Conservation (phyloP, 2,888 invertebrate genomes). For the Ptychoptera albimana region DNA sequence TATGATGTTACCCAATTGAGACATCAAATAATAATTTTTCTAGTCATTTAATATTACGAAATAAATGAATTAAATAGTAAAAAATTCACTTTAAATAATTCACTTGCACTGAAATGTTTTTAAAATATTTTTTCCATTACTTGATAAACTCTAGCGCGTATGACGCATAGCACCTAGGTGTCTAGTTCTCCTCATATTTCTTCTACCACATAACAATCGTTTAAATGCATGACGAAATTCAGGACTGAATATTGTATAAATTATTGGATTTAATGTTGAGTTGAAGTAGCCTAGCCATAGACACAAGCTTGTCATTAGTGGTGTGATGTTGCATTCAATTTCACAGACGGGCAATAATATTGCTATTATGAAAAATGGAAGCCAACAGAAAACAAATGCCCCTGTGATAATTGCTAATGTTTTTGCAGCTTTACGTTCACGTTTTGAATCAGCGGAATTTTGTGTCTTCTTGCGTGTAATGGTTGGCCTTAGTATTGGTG, state of each 20-base stretch:
- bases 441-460: slow-evolving; percentile 39
- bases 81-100: background rate
- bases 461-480: slow-evolving; percentile 25
- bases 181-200: slow-evolving; percentile 8
- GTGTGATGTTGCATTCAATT: slow-evolving; percentile 47
- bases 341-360: slow-evolving; percentile 70
- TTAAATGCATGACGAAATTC: slow-evolving; percentile 85
- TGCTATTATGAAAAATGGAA: slow-evolving; percentile 86
- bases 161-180: slow-evolving; percentile 6
- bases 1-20: background rate
- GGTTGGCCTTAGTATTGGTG: slow-evolving; percentile 12
- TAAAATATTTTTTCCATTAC: background rate
- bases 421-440: slow-evolving; percentile 77
- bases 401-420: slow-evolving; percentile 86
- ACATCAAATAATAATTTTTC: no score
- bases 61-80: background rate
- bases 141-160: background rate
- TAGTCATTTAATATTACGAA: no score
- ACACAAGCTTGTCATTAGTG: slow-evolving; percentile 57
- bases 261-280: slow-evolving; percentile 78
- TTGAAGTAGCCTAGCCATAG: slow-evolving; percentile 88
- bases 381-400: slow-evolving; percentile 85
- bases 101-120: background rate
- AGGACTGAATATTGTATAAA: slow-evolving; percentile 88
- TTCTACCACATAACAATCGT: slow-evolving; percentile 56